Conservation (phyloP, 2,797 vertebrate genomes). For the Ceryle rudis region DNA sequence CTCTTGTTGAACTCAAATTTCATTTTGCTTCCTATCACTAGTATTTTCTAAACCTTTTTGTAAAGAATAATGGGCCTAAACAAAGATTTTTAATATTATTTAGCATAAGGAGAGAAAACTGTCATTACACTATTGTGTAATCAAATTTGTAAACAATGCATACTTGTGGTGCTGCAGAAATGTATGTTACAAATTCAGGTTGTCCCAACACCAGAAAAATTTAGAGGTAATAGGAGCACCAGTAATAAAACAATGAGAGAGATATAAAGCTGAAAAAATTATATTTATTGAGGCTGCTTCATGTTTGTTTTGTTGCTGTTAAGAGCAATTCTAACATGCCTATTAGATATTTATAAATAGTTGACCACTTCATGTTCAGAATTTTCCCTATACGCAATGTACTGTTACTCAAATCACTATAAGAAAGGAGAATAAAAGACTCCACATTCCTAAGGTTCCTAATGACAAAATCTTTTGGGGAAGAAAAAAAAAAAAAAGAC, state of each 20-base stretch:
- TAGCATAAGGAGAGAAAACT: not conserved
- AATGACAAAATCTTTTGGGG: not conserved
- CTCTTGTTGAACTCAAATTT: not conserved
- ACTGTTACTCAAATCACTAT: not conserved
- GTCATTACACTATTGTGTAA: not conserved
- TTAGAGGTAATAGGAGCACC: not conserved
- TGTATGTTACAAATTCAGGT: not conserved
- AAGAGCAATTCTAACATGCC: not conserved
- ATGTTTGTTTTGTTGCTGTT: not conserved
- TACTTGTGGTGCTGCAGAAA: not conserved
- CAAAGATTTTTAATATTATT: not conserved
- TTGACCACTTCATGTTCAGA: not conserved
- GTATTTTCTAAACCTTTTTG: not conserved
- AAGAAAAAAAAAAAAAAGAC: not conserved
- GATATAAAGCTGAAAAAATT: not conserved
- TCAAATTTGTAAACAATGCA: not conserved
- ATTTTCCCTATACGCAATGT: not conserved
- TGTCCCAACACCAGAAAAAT: not conserved
- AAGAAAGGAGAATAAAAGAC: not conserved
- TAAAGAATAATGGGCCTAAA: not conserved
- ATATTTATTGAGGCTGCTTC: not conserved
- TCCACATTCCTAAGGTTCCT: not conserved
- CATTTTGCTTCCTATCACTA: not conserved
- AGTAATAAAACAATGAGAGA: not conserved
- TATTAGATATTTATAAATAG: not conserved